Percentiles rank a stretch among this genome's conserved stretches.
Conservation (phyloP, 2,113 vertebrate genomes). For the Tenebrosternarchus preto region DNA sequence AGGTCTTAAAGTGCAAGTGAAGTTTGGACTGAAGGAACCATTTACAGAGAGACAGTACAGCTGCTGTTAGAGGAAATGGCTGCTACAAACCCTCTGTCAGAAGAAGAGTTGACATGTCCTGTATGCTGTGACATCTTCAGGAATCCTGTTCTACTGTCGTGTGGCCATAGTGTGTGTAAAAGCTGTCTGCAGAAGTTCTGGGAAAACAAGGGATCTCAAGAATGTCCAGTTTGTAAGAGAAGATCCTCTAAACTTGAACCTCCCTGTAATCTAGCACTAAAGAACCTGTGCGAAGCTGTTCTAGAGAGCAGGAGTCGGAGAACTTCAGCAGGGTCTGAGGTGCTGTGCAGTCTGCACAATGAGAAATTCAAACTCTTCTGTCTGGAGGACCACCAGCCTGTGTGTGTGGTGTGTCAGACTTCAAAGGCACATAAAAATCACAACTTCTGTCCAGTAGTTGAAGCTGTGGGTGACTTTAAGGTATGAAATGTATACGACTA, state of each 20-base stretch:
- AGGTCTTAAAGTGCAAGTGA: background rate
- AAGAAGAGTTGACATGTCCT: constrained; percentile 14
- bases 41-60: background rate
- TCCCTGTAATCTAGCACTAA: constrained; percentile 38
- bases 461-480: constrained; percentile 13
- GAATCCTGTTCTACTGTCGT: background rate
- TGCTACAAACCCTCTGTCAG: background rate
- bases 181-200: constrained; percentile 13
- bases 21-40: background rate
- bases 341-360: constrained; percentile 7
- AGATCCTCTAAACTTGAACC: constrained; percentile 22
- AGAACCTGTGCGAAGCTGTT: constrained; percentile 38
- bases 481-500: too few species aligned
- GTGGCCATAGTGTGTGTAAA: constrained; percentile 13
- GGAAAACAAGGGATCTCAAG: background rate
- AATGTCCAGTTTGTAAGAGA: constrained; percentile 10
- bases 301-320: background rate
- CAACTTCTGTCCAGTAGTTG: constrained; percentile 24
- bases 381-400: constrained; percentile 23
- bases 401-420: constrained; percentile 40
- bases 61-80: background rate
- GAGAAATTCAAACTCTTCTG: constrained; percentile 42
- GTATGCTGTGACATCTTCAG: background rate
- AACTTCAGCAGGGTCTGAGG: background rate
- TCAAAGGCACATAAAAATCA: background rate